phyloP scores from a whole-genome alignment of 2,113 vertebrate genomes.

The Mesitornis unicolor region DNA sequence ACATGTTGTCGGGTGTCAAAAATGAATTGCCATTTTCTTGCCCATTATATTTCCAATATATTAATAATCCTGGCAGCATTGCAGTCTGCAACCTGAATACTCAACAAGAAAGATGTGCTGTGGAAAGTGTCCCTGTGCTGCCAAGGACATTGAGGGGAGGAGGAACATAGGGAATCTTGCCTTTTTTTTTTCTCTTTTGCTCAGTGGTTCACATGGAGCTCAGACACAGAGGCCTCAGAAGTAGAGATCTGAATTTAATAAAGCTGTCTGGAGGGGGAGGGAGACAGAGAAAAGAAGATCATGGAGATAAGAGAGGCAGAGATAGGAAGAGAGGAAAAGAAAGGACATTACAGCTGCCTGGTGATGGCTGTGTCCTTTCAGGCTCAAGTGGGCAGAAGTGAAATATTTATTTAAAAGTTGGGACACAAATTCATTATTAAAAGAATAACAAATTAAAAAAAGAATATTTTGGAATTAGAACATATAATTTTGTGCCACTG shows the following conservation, averaged over 20 bases:
- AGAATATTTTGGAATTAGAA: not conserved
- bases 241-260: conserved; percentile 47
- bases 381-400: not conserved
- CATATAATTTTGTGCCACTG: not conserved
- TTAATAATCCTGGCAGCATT: not conserved
- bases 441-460: not conserved
- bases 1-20: not conserved
- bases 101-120: not conserved
- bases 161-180: not conserved
- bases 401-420: not conserved
- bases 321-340: not conserved
- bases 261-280: not conserved
- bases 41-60: not conserved
- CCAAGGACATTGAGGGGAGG: not conserved
- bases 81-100: not conserved
- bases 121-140: not conserved
- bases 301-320: conserved; percentile 29
- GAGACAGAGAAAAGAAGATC: not conserved
- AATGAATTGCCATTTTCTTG: not conserved
- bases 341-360: not conserved
- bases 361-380: not conserved
- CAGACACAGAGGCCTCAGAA: conserved; percentile 23
- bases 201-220: not conserved
- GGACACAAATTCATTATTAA: not conserved
- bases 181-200: not conserved